phyloP scores from a whole-genome alignment of 1,140 invertebrate species.

The Papilio polyxenes region DNA sequence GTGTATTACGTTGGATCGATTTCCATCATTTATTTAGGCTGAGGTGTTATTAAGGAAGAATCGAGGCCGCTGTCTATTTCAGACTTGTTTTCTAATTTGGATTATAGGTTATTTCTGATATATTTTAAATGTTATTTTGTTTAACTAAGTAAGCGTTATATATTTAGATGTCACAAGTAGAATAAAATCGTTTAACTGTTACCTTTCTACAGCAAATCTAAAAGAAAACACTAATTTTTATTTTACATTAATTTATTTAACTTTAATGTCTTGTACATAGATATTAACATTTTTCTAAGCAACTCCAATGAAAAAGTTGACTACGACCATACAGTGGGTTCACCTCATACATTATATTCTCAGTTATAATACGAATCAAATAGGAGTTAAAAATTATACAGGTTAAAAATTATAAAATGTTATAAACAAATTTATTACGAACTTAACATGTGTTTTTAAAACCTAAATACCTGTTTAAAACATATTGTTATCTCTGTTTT shows the following conservation, averaged over 20 bases:
- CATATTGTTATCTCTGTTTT: no score
- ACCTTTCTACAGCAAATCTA: background rate
- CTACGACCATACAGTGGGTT: background rate
- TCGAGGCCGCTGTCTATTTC: slow-evolving; percentile 11
- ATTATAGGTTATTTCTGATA: background rate
- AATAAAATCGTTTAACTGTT: background rate
- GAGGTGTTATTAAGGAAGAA: background rate
- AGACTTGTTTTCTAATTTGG: background rate
- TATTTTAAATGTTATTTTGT: background rate
- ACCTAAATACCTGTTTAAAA: no score
- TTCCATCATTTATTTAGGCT: slow-evolving; percentile 10
- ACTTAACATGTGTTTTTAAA: background rate
- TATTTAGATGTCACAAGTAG: background rate
- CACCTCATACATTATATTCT: background rate
- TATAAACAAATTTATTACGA: background rate
- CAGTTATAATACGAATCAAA: no score
- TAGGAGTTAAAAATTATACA: no score
- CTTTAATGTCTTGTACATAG: slow-evolving; percentile 11
- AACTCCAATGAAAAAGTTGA: background rate
- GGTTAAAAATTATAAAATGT: background rate
- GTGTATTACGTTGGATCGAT: background rate
- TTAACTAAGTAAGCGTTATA: background rate
- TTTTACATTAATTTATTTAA: slow-evolving; percentile 28
- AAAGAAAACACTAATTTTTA: slow-evolving; percentile 13
- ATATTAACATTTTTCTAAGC: slow-evolving; percentile 23